Base-by-base conservation (phyloP, 2,888 invertebrate species). In the Nephrotoma guestfalica region DNA sequence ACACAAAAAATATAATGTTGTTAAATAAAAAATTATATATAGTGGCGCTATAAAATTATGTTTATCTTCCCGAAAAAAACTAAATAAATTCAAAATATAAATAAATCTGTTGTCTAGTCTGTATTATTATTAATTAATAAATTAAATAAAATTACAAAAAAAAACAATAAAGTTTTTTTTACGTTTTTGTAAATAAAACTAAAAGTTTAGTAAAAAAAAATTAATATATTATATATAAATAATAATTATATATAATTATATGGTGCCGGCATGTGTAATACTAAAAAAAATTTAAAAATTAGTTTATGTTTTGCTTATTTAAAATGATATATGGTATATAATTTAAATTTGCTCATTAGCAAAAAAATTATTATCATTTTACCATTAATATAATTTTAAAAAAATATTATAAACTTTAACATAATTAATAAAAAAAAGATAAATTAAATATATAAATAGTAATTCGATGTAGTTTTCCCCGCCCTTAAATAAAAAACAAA, bases 261-360 rank as follows among this genome's bases (percentile, higher is more conserved):
- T 84, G 84, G 84, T 84, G 84, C 84, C 84, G 84, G 84, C 84
- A 84, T 84, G 84, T 84, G 84, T 84, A 84, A 84, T 84, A 84
- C 41, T 42, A 41, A 84, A 84, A 84, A 41, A 41, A 41, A 13
- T 41, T 41, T 3, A 41, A 84, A 41, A 11, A 83, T 2, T 84
- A 42, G 30, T 71, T 71, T 71, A 71, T 71, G 71, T 71, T 71
- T 30, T 71, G 71, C 71, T 71, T 71, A 71, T 71, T 71, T 71
- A 71, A 51, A 71, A 71, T 71, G 30, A 71, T 71, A 71, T 71
- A 71, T 71, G 30, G 9, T 71, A 71, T 71, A 71, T 30, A 71
- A 71, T 71, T 71, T 71, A 71, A 71, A 71, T 71, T 71, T 71
- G 71, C 71, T 71, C 30, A 71, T 71, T 71, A 71, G 71, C 11